Conservation (phyloP, 2,888 invertebrate genomes). For the Lithophane ornitopus region DNA sequence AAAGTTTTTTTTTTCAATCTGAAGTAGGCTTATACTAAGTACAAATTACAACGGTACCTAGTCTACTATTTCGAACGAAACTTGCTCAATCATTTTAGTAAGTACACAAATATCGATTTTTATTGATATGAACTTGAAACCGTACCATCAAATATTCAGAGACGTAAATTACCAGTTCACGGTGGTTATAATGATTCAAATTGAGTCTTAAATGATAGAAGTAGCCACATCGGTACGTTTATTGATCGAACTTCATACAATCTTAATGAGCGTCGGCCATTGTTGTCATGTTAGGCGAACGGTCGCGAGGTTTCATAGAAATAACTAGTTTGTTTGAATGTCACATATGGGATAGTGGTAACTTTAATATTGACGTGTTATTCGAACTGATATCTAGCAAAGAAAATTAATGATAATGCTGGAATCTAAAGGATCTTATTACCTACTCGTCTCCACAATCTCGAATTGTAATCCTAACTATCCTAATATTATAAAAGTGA, state of each 20-base stretch:
- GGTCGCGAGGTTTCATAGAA: constrained; percentile 2
- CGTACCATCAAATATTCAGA: constrained; percentile 35
- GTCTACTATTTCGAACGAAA: neutral
- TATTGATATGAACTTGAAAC: constrained; percentile 47
- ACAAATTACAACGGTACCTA: neutral
- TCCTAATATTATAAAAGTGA: no score
- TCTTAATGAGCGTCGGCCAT: constrained; percentile 41
- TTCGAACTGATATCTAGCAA: neutral
- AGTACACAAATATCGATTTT: constrained; percentile 4
- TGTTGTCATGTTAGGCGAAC: constrained; percentile 12
- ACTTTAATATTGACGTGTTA: neutral
- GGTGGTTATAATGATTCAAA: constrained; percentile 28
- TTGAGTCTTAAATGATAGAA: constrained; percentile 26
- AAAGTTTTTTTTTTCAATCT: neutral
- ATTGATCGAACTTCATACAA: constrained; percentile 48
- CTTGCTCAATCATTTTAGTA: neutral
- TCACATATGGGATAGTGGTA: neutral
- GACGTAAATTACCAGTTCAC: constrained; percentile 32
- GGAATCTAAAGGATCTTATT: neutral
- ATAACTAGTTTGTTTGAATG: constrained; percentile 6
- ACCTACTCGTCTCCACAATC: neutral
- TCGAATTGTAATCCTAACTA: neutral
- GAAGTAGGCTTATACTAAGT: neutral
- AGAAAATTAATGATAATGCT: neutral
- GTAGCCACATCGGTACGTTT: neutral